Conservation (phyloP, 2,113 vertebrate species). For the Asarcornis scutulata region DNA sequence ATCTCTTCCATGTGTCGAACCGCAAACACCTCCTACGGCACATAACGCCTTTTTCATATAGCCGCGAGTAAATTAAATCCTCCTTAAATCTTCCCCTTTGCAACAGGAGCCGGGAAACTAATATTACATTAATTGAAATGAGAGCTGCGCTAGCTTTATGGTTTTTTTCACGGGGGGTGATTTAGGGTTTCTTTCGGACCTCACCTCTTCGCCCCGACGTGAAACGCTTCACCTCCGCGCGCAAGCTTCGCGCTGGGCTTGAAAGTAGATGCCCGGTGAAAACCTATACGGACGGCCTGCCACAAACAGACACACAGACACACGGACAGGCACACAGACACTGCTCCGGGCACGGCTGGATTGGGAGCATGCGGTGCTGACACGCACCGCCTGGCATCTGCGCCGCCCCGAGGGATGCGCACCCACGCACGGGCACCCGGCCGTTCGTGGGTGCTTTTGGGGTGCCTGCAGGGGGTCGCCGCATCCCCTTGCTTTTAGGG, state of each 20-base stretch:
- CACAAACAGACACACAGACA: no score
- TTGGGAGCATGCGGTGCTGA: no score
- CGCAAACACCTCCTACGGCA: not conserved
- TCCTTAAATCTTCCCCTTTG: not conserved
- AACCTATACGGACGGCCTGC: not conserved
- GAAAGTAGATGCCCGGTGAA: not conserved
- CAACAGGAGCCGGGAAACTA: not conserved
- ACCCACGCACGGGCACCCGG: no score
- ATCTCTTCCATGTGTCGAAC: not conserved
- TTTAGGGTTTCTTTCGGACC: not conserved
- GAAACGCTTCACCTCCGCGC: not conserved
- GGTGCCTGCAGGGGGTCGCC: not conserved
- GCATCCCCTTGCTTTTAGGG: not conserved
- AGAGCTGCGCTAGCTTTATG: not conserved
- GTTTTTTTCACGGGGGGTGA: not conserved
- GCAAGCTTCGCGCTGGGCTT: not conserved
- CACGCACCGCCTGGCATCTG: no score
- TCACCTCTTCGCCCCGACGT: not conserved
- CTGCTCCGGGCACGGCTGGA: no score
- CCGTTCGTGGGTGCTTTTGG: rapidly evolving
- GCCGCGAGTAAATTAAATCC: not conserved
- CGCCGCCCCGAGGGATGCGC: no score
- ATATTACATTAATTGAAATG: not conserved
- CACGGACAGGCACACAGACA: no score
- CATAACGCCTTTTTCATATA: not conserved